phyloP scores from a whole-genome alignment of 2,113 vertebrate species.

The Pimephales promelas region DNA sequence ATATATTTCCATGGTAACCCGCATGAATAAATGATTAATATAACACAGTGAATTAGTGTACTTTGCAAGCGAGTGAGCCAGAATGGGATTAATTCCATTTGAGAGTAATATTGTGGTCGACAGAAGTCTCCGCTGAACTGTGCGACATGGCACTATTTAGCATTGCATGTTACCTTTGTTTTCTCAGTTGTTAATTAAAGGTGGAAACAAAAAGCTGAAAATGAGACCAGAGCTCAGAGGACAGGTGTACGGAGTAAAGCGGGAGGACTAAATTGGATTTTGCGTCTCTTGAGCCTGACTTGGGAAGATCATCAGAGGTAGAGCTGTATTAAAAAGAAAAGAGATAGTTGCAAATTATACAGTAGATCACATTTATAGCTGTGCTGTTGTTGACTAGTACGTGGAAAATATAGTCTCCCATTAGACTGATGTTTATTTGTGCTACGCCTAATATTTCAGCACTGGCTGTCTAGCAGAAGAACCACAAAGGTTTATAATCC shows the following conservation, averaged over 20 bases:
- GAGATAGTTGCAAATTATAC: slow-evolving; percentile 9
- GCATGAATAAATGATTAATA: background rate
- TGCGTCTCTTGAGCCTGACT: slow-evolving; percentile 53
- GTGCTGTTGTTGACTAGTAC: background rate
- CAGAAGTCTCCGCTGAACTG: slow-evolving; percentile 26
- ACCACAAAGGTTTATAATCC: background rate
- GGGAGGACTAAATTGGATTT: slow-evolving; percentile 67
- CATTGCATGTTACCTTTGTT: slow-evolving; percentile 54
- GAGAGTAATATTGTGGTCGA: slow-evolving; percentile 31
- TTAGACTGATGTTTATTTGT: slow-evolving; percentile 7
- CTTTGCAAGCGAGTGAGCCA: background rate
- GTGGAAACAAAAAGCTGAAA: slow-evolving; percentile 64
- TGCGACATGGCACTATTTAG: slow-evolving; percentile 57
- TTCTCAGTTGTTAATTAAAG: slow-evolving; percentile 72
- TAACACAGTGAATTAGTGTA: background rate
- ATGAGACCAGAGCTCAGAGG: slow-evolving; percentile 61
- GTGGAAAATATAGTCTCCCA: background rate
- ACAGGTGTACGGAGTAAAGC: slow-evolving; percentile 65
- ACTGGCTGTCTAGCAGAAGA: background rate
- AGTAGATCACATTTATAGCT: slow-evolving; percentile 23
- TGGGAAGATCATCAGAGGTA: slow-evolving; percentile 14
- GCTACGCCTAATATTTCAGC: background rate
- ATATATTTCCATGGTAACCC: slow-evolving; percentile 10
- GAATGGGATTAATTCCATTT: slow-evolving; percentile 21
- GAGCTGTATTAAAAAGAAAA: slow-evolving; percentile 1